Percentiles rank a stretch among this genome's conserved stretches.
Conservation (phyloP, 2,888 invertebrate species). For the Eubasilissa splendida region DNA sequence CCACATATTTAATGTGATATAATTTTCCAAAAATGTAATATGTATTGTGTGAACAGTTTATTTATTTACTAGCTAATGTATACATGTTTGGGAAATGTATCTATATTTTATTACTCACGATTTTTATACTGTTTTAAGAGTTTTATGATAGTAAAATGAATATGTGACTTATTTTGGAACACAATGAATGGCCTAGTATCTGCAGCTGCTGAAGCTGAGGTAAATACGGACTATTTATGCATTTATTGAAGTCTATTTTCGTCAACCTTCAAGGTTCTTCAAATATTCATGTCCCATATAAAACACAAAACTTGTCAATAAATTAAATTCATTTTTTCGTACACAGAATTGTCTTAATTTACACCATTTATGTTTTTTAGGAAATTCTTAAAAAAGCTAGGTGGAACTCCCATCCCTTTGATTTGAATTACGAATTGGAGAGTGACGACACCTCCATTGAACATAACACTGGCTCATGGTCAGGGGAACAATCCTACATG, state of each 20-base stretch:
- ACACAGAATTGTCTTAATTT: background rate
- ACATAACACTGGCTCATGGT: conserved; percentile 46
- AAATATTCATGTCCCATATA: background rate
- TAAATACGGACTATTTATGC: conserved; percentile 29
- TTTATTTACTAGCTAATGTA: conserved; percentile 23
- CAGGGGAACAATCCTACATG: conserved; percentile 45
- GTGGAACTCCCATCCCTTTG: conserved; percentile 52
- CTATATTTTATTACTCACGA: conserved; percentile 21
- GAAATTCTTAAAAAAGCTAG: conserved; percentile 57
- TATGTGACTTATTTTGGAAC: conserved; percentile 52
- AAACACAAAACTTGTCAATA: background rate
- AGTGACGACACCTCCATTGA: conserved; percentile 55
- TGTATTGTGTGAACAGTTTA: conserved; percentile 28
- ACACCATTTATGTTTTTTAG: conserved; percentile 44
- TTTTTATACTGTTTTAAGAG: conserved; percentile 42
- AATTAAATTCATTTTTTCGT: background rate
- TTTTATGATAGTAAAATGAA: conserved; percentile 50
- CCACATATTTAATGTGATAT: conserved; percentile 30
- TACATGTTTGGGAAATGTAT: conserved; percentile 27
- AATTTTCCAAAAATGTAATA: conserved; percentile 45
- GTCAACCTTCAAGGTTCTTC: too few species aligned
- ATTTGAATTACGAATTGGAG: conserved; percentile 52
- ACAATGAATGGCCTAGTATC: conserved; percentile 58
- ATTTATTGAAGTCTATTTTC: background rate
- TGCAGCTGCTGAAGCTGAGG: conserved; percentile 58